Evolutionary conservation across 2,113 vertebrate genomes (phyloP).

Genomic region (Psephotus haematonotus): DNA sequence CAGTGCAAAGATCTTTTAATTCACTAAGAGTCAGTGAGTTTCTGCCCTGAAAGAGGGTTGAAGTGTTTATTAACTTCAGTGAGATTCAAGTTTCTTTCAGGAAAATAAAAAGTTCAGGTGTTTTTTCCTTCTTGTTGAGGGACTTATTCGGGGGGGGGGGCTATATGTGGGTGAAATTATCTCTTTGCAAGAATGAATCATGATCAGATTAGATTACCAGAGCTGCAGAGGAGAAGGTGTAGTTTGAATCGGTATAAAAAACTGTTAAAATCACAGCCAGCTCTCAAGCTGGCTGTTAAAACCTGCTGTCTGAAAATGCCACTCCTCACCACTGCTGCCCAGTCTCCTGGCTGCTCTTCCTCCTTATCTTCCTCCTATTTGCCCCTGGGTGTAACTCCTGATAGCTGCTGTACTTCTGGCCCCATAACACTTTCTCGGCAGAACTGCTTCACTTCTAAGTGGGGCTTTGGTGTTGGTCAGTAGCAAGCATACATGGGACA

Average conservation of each 20-base stretch:
- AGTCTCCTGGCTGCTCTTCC: neutral
- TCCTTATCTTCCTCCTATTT: neutral
- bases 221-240: neutral
- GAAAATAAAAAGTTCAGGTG: neutral
- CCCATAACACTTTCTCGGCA: neutral
- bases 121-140: neutral
- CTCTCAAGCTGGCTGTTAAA: neutral
- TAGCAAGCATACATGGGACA: neutral
- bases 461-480: neutral
- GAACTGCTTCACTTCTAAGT: neutral
- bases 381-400: too few relatives aligned
- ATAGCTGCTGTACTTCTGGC: neutral
- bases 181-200: neutral
- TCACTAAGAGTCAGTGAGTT: neutral
- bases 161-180: neutral
- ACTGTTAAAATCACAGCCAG: neutral
- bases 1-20: neutral
- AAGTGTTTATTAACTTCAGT: neutral
- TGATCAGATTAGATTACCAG: neutral
- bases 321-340: neutral
- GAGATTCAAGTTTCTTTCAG: neutral
- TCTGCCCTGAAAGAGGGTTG: neutral
- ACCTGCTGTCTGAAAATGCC: neutral
- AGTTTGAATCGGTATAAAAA: constrained; percentile 14
- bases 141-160: neutral